Percentiles rank a stretch among this genome's conserved stretches.
phyloP scores from a whole-genome alignment of 1,140 invertebrate species.

The Drosophila bocqueti region DNA sequence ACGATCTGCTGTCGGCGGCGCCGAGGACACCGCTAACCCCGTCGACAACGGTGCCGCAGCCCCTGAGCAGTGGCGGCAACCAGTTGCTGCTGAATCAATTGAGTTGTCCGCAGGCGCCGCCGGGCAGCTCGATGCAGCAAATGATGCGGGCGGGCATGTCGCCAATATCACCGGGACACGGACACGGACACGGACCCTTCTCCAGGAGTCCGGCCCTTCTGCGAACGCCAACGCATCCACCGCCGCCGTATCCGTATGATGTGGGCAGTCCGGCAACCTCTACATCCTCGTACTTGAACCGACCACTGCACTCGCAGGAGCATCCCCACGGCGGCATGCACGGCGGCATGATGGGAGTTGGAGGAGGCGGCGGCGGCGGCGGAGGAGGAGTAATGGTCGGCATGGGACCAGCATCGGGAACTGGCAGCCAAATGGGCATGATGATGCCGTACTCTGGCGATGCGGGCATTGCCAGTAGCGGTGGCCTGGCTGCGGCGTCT shows the following conservation, averaged over 20 bases:
- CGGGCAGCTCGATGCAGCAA: conserved; percentile 77
- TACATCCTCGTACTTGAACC: conserved; percentile 90
- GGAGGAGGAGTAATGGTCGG: conserved; percentile 7
- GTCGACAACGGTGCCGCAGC: conserved; percentile 66
- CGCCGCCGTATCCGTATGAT: conserved; percentile 90
- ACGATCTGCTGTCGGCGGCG: conserved; percentile 74
- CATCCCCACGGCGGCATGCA: conserved; percentile 43
- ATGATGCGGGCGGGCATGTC: conserved; percentile 79
- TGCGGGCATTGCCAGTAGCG: conserved; percentile 49
- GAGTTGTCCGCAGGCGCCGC: conserved; percentile 77
- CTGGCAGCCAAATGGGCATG: conserved; percentile 54
- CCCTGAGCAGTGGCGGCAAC: conserved; percentile 73
- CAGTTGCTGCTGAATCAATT: conserved; percentile 77
- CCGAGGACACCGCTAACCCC: conserved; percentile 73
- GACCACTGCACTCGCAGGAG: conserved; percentile 91
- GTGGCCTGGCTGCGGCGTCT: conserved; percentile 11
- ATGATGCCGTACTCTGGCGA: conserved; percentile 61
- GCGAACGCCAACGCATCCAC: conserved; percentile 86
- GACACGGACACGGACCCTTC: conserved; percentile 54
- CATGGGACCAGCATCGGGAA: conserved; percentile 14
- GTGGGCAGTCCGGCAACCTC: conserved; percentile 90
- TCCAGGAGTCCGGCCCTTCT: conserved; percentile 70
- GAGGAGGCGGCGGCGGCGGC: not conserved
- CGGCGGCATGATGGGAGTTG: conserved; percentile 6
- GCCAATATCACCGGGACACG: conserved; percentile 66